These are phyloP conservation scores for Lepidothrix coronata DNA, from an alignment of 2,113 vertebrate genomes.

Conservation along the genomic window DNA sequence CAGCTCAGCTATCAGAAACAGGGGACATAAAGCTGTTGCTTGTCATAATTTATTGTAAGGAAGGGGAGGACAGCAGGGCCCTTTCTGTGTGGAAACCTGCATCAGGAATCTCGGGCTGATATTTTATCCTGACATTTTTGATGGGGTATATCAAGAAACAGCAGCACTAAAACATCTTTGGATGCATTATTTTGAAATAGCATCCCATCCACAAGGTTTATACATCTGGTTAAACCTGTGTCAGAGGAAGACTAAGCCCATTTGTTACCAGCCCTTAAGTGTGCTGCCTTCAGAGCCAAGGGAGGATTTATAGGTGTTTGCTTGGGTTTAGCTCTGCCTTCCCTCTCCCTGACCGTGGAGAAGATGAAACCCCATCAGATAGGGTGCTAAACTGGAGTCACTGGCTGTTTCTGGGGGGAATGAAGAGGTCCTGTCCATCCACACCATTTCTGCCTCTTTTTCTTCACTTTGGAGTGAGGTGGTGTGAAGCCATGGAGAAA, in stretches of 20 bases:
- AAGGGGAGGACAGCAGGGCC: background rate
- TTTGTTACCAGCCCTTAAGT: background rate
- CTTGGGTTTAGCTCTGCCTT: background rate
- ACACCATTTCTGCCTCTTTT: background rate
- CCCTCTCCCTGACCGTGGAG: background rate
- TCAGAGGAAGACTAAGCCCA: background rate
- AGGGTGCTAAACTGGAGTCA: background rate
- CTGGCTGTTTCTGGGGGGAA: background rate
- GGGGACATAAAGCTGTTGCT: background rate
- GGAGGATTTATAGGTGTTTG: background rate
- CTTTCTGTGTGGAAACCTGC: background rate
- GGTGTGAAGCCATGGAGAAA: background rate
- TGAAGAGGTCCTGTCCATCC: background rate
- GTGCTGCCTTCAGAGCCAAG: background rate
- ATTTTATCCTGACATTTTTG: background rate
- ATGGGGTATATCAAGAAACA: background rate
- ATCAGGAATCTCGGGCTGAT: background rate
- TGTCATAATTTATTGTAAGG: background rate
- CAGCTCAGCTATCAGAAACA: background rate
- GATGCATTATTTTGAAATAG: background rate
- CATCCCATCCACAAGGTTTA: background rate
- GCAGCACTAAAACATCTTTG: background rate
- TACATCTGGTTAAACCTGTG: background rate
- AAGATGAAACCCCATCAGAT: background rate
- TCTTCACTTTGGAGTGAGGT: background rate